These are phyloP conservation scores for Toxostoma redivivum DNA, from an alignment of 2,113 vertebrate species.

Conservation along the genomic window DNA sequence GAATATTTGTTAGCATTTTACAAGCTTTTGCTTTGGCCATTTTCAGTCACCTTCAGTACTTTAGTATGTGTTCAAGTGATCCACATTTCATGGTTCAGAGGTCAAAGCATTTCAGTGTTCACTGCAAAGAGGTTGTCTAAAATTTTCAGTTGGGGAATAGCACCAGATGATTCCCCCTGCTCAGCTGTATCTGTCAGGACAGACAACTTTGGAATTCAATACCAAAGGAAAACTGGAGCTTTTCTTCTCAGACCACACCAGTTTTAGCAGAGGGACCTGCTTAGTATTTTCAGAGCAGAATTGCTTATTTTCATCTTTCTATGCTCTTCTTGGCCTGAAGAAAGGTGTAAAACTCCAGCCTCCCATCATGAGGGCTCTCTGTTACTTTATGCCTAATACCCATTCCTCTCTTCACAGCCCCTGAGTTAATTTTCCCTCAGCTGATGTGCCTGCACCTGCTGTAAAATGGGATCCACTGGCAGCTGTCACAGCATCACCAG, in stretches of 20 bases:
- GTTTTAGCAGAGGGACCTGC: neutral
- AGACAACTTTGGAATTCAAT: neutral
- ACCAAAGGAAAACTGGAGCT: neutral
- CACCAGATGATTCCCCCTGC: neutral
- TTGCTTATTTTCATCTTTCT: neutral
- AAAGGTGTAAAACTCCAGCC: neutral
- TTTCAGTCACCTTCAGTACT: neutral
- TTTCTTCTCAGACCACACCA: neutral
- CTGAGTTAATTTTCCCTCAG: neutral
- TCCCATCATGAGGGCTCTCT: neutral
- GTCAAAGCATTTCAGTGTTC: neutral
- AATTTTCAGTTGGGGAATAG: neutral
- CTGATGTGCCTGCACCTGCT: neutral
- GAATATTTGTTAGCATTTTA: constrained; percentile 54
- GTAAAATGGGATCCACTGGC: neutral
- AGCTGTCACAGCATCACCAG: constrained; percentile 19
- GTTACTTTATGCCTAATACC: neutral
- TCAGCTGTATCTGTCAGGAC: neutral
- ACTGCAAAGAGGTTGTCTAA: neutral
- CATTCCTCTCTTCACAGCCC: neutral
- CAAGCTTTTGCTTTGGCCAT: constrained; percentile 20
- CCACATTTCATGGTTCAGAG: constrained; percentile 15
- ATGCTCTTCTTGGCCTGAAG: neutral
- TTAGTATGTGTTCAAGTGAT: neutral
- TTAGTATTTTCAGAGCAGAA: neutral